A percentile compares a stretch with the other conserved stretches of the same genome.
phyloP scores from a whole-genome alignment of 2,888 invertebrate species.

The Salticus scenicus region DNA sequence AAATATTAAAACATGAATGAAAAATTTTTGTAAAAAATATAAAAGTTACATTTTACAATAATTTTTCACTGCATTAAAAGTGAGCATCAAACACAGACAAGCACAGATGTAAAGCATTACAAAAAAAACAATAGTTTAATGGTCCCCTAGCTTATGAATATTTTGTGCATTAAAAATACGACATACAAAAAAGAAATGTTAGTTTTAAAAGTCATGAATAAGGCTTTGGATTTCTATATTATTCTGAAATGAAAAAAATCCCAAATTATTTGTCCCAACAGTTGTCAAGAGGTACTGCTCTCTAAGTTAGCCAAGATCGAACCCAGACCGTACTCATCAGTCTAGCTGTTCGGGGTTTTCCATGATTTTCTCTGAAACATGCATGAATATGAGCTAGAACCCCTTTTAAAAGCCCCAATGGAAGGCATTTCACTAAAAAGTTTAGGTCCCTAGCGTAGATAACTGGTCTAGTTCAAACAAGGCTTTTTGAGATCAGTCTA shows the following conservation, averaged over 20 bases:
- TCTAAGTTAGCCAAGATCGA: no score
- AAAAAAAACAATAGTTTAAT: neutral
- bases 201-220: neutral
- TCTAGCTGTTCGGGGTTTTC: no score
- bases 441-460: no score
- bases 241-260: neutral
- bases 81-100: neutral
- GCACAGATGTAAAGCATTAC: neutral
- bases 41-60: neutral
- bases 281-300: neutral
- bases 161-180: neutral
- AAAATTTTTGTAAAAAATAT: neutral
- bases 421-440: no score
- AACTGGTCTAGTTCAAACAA: no score
- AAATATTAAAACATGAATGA: slow-evolving; percentile 9
- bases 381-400: no score
- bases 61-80: neutral
- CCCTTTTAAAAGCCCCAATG: no score
- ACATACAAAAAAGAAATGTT: no score
- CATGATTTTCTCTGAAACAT: no score
- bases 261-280: neutral
- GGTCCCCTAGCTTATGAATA: neutral
- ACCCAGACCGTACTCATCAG: no score
- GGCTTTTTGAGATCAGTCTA: no score
- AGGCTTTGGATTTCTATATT: neutral